A percentile compares a stretch with the other conserved stretches of the same genome.
Evolutionary conservation across 2,113 vertebrate genomes (phyloP).

Genomic region (Xiphophorus hellerii): DNA sequence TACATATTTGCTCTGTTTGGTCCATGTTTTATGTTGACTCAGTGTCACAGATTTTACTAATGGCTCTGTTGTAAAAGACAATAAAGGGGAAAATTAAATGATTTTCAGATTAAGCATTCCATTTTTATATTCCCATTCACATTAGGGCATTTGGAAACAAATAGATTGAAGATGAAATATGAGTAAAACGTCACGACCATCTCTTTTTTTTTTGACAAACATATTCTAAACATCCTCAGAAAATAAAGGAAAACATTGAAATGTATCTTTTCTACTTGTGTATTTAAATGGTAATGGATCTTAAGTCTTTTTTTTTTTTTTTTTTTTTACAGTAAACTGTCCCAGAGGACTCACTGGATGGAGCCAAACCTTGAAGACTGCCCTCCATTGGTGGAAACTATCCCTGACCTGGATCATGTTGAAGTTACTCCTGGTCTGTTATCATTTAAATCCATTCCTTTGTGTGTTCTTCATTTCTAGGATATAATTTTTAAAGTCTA

Average conservation of each 20-base stretch:
- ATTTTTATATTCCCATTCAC: background rate
- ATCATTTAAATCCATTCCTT: background rate
- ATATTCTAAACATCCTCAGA: too few species aligned
- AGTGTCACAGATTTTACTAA: slow-evolving; percentile 13
- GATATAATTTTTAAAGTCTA: background rate
- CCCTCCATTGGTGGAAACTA: slow-evolving; percentile 76
- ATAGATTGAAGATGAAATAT: background rate
- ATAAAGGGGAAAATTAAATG: background rate
- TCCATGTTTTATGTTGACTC: slow-evolving; percentile 25
- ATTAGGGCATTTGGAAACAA: background rate
- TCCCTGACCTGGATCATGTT: slow-evolving; percentile 75
- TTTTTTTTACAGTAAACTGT: slow-evolving; percentile 62
- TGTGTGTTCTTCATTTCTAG: background rate
- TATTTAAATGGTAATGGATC: too few species aligned
- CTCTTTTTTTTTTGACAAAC: too few species aligned
- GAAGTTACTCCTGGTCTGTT: slow-evolving; percentile 80
- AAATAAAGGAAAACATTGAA: too few species aligned
- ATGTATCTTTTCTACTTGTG: too few species aligned
- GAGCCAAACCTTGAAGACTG: slow-evolving; percentile 77
- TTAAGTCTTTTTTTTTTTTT: too few species aligned
- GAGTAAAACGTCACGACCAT: background rate
- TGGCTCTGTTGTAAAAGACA: slow-evolving; percentile 42
- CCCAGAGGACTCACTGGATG: slow-evolving; percentile 77
- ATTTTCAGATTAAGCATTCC: slow-evolving; percentile 15
- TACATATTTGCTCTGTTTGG: slow-evolving; percentile 29